phyloP scores from a whole-genome alignment of 2,113 vertebrate genomes.

The Baryphthengus martii region DNA sequence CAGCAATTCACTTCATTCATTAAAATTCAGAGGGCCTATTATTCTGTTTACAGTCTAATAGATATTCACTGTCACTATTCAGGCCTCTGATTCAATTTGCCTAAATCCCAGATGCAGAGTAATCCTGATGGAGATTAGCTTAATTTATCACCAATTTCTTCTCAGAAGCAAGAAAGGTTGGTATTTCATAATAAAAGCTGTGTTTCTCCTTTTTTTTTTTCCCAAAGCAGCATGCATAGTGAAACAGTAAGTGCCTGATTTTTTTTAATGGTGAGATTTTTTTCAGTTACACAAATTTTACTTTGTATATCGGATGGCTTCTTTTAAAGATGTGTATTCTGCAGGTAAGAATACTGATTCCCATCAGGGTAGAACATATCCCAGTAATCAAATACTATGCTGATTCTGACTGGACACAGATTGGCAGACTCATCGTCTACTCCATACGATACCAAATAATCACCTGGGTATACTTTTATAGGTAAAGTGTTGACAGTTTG shows the following conservation, averaged over 20 bases:
- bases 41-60: slow-evolving; percentile 82
- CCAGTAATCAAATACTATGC: not conserved
- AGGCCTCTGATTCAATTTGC: slow-evolving; percentile 82
- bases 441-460: slow-evolving; percentile 4
- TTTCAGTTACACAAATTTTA: not conserved
- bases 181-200: slow-evolving; percentile 62
- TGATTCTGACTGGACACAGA: not conserved
- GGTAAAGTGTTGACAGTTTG: slow-evolving; percentile 3
- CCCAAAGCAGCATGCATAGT: not conserved
- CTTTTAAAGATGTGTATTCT: not conserved
- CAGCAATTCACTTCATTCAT: slow-evolving; percentile 75
- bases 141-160: slow-evolving; percentile 83
- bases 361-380: not conserved
- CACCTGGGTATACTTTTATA: not conserved
- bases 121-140: slow-evolving; percentile 82
- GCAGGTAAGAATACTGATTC: not conserved
- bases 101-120: slow-evolving; percentile 78
- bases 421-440: not conserved
- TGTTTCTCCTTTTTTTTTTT: not conserved
- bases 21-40: slow-evolving; percentile 75
- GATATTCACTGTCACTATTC: slow-evolving; percentile 82
- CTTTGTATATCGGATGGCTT: not conserved
- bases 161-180: slow-evolving; percentile 54
- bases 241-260: not conserved
- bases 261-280: not conserved